Conservation (phyloP, 2,888 invertebrate species). For the Masnerella sp. region DNA sequence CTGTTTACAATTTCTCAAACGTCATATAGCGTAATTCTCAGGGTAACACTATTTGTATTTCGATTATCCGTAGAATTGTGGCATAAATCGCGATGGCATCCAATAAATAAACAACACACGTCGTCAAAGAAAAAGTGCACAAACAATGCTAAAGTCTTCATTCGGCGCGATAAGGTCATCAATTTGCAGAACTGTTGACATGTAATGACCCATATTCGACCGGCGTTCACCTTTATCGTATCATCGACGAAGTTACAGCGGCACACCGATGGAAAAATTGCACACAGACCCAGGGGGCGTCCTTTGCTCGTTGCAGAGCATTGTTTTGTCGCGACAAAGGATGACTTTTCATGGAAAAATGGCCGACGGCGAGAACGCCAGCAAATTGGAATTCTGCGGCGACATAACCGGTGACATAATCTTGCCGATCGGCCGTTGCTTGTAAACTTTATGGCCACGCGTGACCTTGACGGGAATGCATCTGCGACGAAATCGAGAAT, state of each 20-base stretch:
- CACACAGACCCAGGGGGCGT: no score
- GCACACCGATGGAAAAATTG: slow-evolving; percentile 9
- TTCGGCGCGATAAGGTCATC: slow-evolving; percentile 12
- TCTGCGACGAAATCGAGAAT: slow-evolving; percentile 4
- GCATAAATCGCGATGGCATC: no score
- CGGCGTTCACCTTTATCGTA: slow-evolving; percentile 19
- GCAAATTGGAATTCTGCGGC: neutral
- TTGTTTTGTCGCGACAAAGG: neutral
- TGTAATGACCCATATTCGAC: slow-evolving; percentile 21
- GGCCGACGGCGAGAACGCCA: no score
- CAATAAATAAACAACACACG: neutral
- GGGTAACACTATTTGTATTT: no score
- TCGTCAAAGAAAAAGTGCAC: neutral
- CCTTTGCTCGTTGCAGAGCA: neutral
- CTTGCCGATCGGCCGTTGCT: neutral
- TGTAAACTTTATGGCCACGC: slow-evolving; percentile 6
- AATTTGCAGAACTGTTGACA: slow-evolving; percentile 31
- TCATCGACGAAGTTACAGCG: slow-evolving; percentile 8
- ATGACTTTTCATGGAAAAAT: no score
- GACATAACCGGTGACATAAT: slow-evolving; percentile 2
- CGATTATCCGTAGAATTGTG: no score
- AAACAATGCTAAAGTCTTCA: slow-evolving; percentile 10
- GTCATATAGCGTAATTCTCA: no score
- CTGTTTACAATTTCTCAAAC: no score
- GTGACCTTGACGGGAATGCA: slow-evolving; percentile 14